phyloP scores from a whole-genome alignment of 2,888 invertebrate species.

The Antitype chi region DNA sequence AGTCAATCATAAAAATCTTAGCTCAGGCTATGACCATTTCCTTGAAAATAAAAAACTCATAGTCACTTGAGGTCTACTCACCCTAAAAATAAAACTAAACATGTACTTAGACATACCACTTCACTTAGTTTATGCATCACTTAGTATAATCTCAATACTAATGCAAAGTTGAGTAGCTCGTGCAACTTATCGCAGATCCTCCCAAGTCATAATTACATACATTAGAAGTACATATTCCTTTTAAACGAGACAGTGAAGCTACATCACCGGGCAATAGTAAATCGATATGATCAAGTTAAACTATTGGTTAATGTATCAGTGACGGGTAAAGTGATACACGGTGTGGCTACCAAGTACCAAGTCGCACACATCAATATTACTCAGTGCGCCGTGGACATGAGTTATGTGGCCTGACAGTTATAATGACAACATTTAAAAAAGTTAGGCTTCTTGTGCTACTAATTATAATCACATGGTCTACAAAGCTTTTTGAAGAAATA shows the following conservation, averaged over 20 bases:
- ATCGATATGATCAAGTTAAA: slow-evolving; percentile 86
- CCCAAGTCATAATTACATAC: slow-evolving; percentile 51
- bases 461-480: not conserved
- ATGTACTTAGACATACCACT: slow-evolving; percentile 18
- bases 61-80: not conserved
- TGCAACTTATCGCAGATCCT: slow-evolving; percentile 34
- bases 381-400: slow-evolving; percentile 63
- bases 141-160: slow-evolving; percentile 42
- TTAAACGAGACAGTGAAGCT: slow-evolving; percentile 76
- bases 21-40: too few relatives aligned
- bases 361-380: slow-evolving; percentile 75
- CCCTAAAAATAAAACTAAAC: slow-evolving; percentile 20
- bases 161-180: slow-evolving; percentile 42
- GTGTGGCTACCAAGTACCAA: slow-evolving; percentile 81
- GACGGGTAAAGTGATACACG: slow-evolving; percentile 82
- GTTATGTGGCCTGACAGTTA: slow-evolving; percentile 66
- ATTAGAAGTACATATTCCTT: slow-evolving; percentile 52
- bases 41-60: not conserved
- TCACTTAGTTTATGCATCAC: slow-evolving; percentile 45
- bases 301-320: slow-evolving; percentile 89
- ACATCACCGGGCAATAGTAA: slow-evolving; percentile 81
- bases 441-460: slow-evolving; percentile 20
- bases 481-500: not conserved
- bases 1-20: not conserved
- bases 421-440: slow-evolving; percentile 58